Conservation (phyloP, 2,113 vertebrate species). For the Python bivittatus region DNA sequence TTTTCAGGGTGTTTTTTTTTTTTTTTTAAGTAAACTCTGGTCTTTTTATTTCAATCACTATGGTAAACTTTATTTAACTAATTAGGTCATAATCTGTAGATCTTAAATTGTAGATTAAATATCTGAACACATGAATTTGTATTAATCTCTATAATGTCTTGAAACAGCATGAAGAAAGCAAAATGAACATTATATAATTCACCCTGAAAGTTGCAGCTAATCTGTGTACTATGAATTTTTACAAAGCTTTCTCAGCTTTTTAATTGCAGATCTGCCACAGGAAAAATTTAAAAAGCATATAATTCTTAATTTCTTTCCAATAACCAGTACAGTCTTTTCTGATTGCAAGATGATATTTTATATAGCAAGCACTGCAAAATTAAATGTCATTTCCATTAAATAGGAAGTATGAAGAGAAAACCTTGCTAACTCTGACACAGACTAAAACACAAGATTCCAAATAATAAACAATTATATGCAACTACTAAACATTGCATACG, state of each 20-base stretch:
- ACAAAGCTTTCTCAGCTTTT: neutral
- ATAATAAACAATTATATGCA: neutral
- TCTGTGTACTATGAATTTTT: neutral
- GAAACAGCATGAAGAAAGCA: neutral
- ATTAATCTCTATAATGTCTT: neutral
- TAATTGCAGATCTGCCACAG: neutral
- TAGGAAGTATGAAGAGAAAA: neutral
- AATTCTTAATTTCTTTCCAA: neutral
- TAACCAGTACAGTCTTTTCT: neutral
- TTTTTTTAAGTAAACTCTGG: slow-evolving; percentile 72
- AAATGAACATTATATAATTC: neutral
- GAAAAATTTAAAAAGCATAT: neutral
- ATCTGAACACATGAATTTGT: neutral
- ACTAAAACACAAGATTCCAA: neutral
- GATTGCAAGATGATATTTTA: slow-evolving; percentile 19
- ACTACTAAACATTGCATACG: neutral
- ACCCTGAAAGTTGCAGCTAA: neutral
- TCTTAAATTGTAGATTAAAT: slow-evolving; percentile 27
- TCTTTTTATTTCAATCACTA: slow-evolving; percentile 67
- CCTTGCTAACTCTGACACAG: neutral
- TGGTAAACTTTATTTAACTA: slow-evolving; percentile 55
- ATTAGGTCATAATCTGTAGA: neutral
- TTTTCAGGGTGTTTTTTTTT: slow-evolving; percentile 74
- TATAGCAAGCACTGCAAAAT: slow-evolving; percentile 18
- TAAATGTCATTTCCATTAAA: slow-evolving; percentile 24